Evolutionary conservation across 2,113 vertebrate genomes (phyloP), one percentile per base, ranked within the genome.

Genomic region (Zosterops borbonicus): DNA sequence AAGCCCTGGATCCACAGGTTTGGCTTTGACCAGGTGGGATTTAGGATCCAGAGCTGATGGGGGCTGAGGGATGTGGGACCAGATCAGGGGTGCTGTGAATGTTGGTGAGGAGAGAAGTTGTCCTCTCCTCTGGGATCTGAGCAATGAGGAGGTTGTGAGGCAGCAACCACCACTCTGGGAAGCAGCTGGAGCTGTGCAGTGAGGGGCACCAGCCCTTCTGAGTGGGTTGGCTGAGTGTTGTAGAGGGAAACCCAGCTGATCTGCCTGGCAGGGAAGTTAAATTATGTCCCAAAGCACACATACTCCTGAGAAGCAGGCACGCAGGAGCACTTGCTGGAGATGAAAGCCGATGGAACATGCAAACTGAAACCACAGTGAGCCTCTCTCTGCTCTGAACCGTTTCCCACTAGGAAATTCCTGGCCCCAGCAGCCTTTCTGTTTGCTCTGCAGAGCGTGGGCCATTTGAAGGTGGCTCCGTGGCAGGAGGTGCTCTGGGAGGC

Each of bases 341-440:
- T 77, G 60, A 94, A 95, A 91, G 75, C 41, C 5, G 25, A 59
- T 19, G 68, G 80, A 92, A 92, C 23, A 19, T 1, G 21, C 41
- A 55, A 58, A 79, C 41, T 8, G 77, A 92, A 95, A 88, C 47
- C 69, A 41, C 88, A 56, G 59, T 0, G 4, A 85, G 59, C 59
- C 46, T 60, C 9, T 0, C 64, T n/a, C 70, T n/a, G 63, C 78
- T 83, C 84, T 77, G 77, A 91, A 37, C 17, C 0, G 0, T 49
- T 77, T 41, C 87, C 84, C 82, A 52, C 13, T 0, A 35, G 82
- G 74, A 83, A 90, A 63, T n/a, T 80, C 59, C 83, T 87, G 5
- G 1, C 65, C 0, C 0, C 70, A 64, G 94, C 80, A 77, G 83
- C 41, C 46, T 53, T 25, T 52, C 37, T 47, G 0, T 28, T 82